Percentiles rank a stretch among this genome's conserved stretches.
These are phyloP conservation scores for Asbolus verrucosus DNA, from an alignment of 1,140 invertebrate genomes.

Conservation along the genomic window DNA sequence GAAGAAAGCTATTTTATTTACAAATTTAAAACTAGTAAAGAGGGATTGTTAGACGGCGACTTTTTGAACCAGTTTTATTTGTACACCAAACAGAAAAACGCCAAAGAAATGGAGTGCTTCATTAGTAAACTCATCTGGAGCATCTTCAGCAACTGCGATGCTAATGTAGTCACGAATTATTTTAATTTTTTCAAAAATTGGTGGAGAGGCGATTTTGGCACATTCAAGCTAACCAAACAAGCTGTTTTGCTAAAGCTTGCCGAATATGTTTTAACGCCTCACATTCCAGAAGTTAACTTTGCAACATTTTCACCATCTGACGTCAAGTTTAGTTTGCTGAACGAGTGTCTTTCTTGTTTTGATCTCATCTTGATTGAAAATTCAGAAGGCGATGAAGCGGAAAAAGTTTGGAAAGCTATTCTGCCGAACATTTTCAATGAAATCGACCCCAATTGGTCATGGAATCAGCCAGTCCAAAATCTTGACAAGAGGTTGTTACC, in stretches of 20 bases:
- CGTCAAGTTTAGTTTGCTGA: background rate
- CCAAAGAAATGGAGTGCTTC: background rate
- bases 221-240: slow-evolving; percentile 3
- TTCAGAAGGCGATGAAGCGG: background rate
- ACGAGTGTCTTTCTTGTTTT: background rate
- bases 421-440: background rate
- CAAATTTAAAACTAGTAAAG: background rate
- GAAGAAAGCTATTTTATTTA: background rate
- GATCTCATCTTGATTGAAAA: background rate
- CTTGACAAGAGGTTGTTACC: background rate
- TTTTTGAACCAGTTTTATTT: slow-evolving; percentile 4
- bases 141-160: background rate
- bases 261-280: slow-evolving; percentile 6
- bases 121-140: slow-evolving; percentile 3
- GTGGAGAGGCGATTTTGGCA: slow-evolving; percentile 22
- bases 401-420: background rate
- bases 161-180: background rate
- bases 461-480: background rate
- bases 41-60: background rate
- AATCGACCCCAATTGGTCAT: background rate
- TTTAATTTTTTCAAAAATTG: slow-evolving; percentile 16
- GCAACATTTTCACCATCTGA: background rate
- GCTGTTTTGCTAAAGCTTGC: slow-evolving; percentile 7
- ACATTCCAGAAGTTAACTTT: slow-evolving; percentile 3
- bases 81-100: slow-evolving; percentile 14